Conservation (phyloP, 2,888 invertebrate genomes). For the Saturnia japonica region DNA sequence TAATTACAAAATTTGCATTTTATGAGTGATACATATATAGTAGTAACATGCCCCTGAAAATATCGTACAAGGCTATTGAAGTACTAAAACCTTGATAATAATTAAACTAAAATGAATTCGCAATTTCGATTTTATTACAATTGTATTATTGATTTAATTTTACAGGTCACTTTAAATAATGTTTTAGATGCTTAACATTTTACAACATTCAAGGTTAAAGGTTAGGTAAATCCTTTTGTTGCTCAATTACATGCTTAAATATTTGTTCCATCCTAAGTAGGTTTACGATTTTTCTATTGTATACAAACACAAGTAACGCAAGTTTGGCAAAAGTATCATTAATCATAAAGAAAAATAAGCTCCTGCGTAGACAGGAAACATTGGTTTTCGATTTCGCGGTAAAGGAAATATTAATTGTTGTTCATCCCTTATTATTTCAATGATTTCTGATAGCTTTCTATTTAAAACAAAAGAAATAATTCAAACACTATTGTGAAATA, state of each 20-base stretch:
- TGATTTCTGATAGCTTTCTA: not conserved
- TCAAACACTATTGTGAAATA: not conserved
- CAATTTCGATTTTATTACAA: not conserved
- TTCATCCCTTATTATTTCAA: not conserved
- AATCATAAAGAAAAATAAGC: not conserved
- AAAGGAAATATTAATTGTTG: not conserved
- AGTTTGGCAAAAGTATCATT: not conserved
- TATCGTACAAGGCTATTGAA: not conserved
- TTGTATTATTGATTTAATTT: not conserved
- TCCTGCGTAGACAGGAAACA: not conserved
- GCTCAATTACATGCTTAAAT: not conserved
- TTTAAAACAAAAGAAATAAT: no score
- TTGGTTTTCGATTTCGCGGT: not conserved
- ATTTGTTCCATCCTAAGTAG: not conserved
- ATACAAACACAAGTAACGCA: not conserved
- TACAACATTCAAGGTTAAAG: not conserved
- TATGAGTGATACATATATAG: not conserved
- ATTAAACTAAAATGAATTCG: not conserved
- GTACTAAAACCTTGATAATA: not conserved
- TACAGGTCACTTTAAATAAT: not conserved
- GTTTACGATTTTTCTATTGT: not conserved
- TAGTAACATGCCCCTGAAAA: not conserved
- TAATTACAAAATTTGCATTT: not conserved
- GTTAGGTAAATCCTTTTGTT: not conserved
- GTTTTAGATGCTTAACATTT: not conserved